Evolutionary conservation across 2,888 invertebrate genomes (phyloP).

Genomic region (Camptogramma bilineatum): DNA sequence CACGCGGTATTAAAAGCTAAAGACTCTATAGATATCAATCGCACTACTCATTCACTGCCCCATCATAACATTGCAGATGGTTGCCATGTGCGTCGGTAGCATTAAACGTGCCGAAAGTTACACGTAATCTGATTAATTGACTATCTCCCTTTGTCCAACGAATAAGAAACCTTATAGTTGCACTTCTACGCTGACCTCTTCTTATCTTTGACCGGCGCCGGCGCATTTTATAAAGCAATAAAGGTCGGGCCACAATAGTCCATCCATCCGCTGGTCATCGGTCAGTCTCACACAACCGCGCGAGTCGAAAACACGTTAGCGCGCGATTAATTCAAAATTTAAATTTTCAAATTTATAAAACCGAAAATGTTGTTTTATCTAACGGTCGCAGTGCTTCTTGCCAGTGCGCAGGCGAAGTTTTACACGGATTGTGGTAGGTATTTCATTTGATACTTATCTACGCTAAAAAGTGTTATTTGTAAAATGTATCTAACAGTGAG

Average conservation of each 20-base stretch:
- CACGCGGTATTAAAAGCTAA: too few species aligned
- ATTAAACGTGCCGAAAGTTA: too few species aligned
- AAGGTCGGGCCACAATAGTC: constrained; percentile 68
- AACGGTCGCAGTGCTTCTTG: constrained; percentile 62
- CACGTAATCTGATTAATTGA: background rate
- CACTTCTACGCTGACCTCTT: constrained; percentile 32
- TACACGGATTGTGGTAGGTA: constrained; percentile 77
- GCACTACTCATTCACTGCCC: too few species aligned
- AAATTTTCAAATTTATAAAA: constrained; percentile 33
- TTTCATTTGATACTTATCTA: too few species aligned
- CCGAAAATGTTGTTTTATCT: constrained; percentile 69
- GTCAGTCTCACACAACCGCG: constrained; percentile 68
- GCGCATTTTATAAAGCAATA: constrained; percentile 75
- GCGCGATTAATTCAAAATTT: constrained; percentile 56
- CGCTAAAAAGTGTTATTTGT: constrained; percentile 14
- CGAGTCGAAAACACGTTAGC: constrained; percentile 76
- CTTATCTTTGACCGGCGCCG: constrained; percentile 73
- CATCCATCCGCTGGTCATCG: constrained; percentile 57
- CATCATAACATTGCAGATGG: too few species aligned
- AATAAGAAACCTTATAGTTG: constrained; percentile 3
- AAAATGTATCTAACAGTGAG: background rate
- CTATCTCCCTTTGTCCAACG: background rate
- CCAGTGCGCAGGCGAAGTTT: constrained; percentile 75
- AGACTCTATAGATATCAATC: too few species aligned
- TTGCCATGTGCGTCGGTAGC: too few species aligned